phyloP scores from a whole-genome alignment of 1,140 invertebrate species.

The Zaprionus africanus region DNA sequence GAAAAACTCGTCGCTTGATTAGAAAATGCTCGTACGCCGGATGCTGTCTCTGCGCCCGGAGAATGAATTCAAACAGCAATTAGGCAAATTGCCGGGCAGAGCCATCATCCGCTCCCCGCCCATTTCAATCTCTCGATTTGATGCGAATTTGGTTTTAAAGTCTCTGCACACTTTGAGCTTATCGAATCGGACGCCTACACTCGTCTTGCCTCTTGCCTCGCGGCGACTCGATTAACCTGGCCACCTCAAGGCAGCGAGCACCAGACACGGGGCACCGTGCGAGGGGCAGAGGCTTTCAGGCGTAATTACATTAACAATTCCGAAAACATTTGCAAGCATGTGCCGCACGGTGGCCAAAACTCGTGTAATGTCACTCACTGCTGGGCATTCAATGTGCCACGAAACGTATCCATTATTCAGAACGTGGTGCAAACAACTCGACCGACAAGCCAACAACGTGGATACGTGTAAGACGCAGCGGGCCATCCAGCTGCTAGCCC shows the following conservation, averaged over 20 bases:
- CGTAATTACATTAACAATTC: constrained; percentile 81
- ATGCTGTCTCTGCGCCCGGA: neutral
- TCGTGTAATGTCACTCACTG: constrained; percentile 70
- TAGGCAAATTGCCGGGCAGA: constrained; percentile 66
- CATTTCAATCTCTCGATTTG: constrained; percentile 8
- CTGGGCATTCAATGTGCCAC: constrained; percentile 75
- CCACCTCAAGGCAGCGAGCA: constrained; percentile 2
- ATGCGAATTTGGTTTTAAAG: constrained; percentile 56
- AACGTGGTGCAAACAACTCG: constrained; percentile 75
- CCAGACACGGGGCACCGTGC: too few species aligned
- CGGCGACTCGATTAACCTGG: constrained; percentile 46
- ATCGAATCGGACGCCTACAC: constrained; percentile 48
- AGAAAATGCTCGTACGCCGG: constrained; percentile 37
- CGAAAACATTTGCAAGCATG: constrained; percentile 62
- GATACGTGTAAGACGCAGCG: constrained; percentile 68
- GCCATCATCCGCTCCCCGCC: too few species aligned
- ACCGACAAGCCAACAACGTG: constrained; percentile 64
- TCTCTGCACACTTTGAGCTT: constrained; percentile 39
- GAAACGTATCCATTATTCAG: constrained; percentile 79
- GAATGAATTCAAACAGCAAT: constrained; percentile 48
- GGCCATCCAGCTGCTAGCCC: constrained; percentile 5
- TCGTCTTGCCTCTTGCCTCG: neutral
- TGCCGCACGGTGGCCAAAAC: constrained; percentile 37
- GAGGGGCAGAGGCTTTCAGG: constrained; percentile 57
- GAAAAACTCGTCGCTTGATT: constrained; percentile 66